phyloP scores from a whole-genome alignment of 1,140 invertebrate species.

The Cephus cinctus region DNA sequence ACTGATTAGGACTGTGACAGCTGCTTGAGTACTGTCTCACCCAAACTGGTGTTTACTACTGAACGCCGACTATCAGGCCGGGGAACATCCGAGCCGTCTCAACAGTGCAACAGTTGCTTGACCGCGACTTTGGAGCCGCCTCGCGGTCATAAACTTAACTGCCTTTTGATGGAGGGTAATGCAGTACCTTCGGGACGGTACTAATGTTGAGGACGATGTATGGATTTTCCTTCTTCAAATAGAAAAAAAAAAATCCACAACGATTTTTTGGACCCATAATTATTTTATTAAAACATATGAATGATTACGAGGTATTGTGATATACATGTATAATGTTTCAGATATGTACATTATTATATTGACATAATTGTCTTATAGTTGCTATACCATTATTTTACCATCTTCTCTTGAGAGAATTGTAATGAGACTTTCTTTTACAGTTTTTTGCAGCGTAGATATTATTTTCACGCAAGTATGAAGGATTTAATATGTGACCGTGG shows the following conservation, averaged over 20 bases:
- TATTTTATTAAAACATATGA: no score
- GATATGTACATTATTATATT: no score
- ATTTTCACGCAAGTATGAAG: no score
- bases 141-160: not conserved
- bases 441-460: slow-evolving; percentile 4
- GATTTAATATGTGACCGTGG: slow-evolving; percentile 22
- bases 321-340: no score
- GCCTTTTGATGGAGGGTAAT: no score
- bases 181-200: no score
- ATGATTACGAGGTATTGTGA: no score
- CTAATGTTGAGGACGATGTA: no score
- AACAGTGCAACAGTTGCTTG: not conserved
- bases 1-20: slow-evolving; percentile 9
- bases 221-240: no score
- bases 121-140: not conserved
- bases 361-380: no score
- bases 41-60: slow-evolving; percentile 31
- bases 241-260: no score
- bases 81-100: not conserved
- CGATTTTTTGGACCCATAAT: no score
- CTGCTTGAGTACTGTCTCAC: slow-evolving; percentile 10
- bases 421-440: slow-evolving; percentile 2
- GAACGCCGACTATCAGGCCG: slow-evolving; percentile 9
- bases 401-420: slow-evolving; percentile 3
- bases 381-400: slow-evolving; percentile 10